Percentiles rank a stretch among this genome's conserved stretches.
These are phyloP conservation scores for Chrysochloris asiatica DNA, from an alignment of 2,113 vertebrate species.

Conservation along the genomic window DNA sequence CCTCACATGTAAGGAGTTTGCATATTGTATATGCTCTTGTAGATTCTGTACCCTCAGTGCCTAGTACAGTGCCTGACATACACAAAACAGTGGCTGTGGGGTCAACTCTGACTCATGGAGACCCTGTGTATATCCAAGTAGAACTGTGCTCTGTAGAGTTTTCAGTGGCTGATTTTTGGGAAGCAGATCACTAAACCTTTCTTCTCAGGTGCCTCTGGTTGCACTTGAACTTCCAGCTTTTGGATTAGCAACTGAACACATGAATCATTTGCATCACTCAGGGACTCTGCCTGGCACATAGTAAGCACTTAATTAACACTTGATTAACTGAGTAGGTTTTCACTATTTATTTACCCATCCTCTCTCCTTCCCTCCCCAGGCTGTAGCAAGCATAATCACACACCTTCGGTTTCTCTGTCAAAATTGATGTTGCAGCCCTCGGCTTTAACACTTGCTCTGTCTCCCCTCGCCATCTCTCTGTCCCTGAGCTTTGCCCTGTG, in stretches of 20 bases:
- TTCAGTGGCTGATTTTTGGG: neutral
- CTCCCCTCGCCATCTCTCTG: neutral
- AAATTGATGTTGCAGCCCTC: rapidly evolving
- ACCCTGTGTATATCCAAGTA: neutral
- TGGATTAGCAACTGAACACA: neutral
- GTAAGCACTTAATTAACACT: neutral
- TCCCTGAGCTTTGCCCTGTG: neutral
- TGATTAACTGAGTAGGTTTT: neutral
- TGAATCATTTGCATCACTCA: neutral
- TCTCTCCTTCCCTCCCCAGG: neutral
- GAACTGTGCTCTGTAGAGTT: neutral
- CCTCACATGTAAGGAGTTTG: neutral
- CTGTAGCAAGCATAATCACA: neutral
- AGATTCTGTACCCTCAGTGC: neutral
- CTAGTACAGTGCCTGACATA: neutral
- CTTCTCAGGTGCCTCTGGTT: neutral
- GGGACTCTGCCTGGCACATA: neutral
- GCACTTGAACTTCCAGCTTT: neutral
- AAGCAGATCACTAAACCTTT: neutral
- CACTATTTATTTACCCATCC: rapidly evolving
- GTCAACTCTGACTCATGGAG: neutral
- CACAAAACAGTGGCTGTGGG: neutral
- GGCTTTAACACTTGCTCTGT: neutral
- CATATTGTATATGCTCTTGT: neutral
- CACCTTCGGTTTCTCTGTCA: neutral